Evolutionary conservation across 2,888 invertebrate genomes (phyloP).

Genomic region (Listrodromus nycthemerus): DNA sequence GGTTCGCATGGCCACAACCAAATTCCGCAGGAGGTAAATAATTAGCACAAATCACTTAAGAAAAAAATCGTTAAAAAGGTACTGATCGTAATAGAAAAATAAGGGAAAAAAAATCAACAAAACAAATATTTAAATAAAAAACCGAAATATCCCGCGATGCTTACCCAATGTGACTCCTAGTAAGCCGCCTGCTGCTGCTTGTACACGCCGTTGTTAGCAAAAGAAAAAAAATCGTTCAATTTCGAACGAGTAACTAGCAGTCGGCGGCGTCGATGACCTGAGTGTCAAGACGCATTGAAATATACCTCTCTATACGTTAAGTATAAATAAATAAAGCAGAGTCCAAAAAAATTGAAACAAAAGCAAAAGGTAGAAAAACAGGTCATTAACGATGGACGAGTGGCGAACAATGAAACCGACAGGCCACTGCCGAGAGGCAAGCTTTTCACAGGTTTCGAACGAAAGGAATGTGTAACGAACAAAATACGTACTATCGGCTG

Average conservation of each 20-base stretch:
- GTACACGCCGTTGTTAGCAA: slow-evolving; percentile 56
- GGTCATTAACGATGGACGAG: slow-evolving; percentile 60
- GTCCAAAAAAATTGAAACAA: slow-evolving; percentile 61
- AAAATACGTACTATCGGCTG: slow-evolving; percentile 50
- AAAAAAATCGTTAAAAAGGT: slow-evolving; percentile 62
- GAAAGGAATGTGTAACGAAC: slow-evolving; percentile 67
- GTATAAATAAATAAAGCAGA: slow-evolving; percentile 53
- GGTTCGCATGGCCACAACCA: slow-evolving; percentile 81
- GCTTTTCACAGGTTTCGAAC: slow-evolving; percentile 77
- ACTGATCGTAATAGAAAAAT: slow-evolving; percentile 60
- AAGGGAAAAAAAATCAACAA: slow-evolving; percentile 35
- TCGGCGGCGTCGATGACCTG: slow-evolving; percentile 72
- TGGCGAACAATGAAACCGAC: slow-evolving; percentile 68
- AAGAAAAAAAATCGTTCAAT: slow-evolving; percentile 24
- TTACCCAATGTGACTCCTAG: slow-evolving; percentile 22
- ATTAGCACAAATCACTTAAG: slow-evolving; percentile 75
- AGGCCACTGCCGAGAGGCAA: slow-evolving; percentile 79
- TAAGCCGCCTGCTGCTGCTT: slow-evolving; percentile 59
- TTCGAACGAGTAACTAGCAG: slow-evolving; percentile 38
- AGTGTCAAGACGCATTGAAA: slow-evolving; percentile 71
- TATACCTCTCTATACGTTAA: slow-evolving; percentile 66
- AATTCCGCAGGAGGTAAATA: slow-evolving; percentile 83
- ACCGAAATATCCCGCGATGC: slow-evolving; percentile 16
- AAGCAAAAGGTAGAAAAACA: slow-evolving; percentile 62
- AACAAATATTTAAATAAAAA: slow-evolving; percentile 23